Evolutionary conservation across 53 echinoderm and acorn worm species (phyloP).

Genomic region (Henricia sp.): DNA sequence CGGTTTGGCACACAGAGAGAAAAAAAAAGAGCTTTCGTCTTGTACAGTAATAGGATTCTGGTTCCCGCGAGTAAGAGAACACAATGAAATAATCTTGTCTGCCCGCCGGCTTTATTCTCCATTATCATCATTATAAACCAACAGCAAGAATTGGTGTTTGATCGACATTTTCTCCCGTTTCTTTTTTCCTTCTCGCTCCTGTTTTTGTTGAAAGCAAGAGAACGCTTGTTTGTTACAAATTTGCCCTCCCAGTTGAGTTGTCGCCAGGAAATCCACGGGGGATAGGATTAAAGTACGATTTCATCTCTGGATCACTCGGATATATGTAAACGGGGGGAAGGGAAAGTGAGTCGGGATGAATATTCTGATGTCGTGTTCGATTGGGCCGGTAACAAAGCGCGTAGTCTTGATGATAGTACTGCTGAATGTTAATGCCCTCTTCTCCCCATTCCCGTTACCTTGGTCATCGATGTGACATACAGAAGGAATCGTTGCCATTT

Average conservation of each 20-base stretch:
- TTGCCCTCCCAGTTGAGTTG: not conserved
- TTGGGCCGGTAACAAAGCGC: not conserved
- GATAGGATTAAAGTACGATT: not conserved
- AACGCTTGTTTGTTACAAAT: constrained; percentile 48
- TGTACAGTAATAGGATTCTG: constrained; percentile 2
- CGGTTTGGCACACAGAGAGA: no score
- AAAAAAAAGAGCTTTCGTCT: not conserved
- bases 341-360: not conserved
- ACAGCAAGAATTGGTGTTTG: not conserved
- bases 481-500: not conserved
- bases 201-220: not conserved
- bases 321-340: no score
- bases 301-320: not conserved
- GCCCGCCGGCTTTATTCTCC: not conserved
- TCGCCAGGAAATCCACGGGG: not conserved
- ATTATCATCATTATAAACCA: not conserved
- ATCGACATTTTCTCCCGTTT: not conserved
- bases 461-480: not conserved
- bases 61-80: not conserved
- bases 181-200: not conserved
- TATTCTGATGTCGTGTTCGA: no score
- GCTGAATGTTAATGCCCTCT: not conserved
- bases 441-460: not conserved
- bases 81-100: constrained; percentile 6
- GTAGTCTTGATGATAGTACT: not conserved